Percentiles rank a stretch among this genome's conserved stretches.
Evolutionary conservation across 2,888 invertebrate species (phyloP).

Genomic region (Polydrusus cervinus): DNA sequence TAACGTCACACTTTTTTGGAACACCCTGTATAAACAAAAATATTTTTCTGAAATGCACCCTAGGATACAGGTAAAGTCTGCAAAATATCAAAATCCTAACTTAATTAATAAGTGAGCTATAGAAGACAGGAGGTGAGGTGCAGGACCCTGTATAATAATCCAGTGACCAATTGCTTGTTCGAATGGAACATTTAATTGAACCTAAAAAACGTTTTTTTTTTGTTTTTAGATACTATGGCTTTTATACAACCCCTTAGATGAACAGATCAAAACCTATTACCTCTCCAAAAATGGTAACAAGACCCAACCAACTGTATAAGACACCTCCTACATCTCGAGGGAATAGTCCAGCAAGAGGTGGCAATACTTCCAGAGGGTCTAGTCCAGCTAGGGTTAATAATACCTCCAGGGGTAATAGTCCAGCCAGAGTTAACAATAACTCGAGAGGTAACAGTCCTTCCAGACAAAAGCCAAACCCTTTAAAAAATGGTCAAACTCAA

Average conservation of each 20-base stretch:
- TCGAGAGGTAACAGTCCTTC: conserved; percentile 64
- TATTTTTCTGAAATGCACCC: too few relatives aligned
- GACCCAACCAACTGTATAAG: conserved; percentile 60
- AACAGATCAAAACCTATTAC: background rate
- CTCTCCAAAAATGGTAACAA: conserved; percentile 60
- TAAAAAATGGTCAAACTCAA: conserved; percentile 3
- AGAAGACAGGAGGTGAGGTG: too few relatives aligned
- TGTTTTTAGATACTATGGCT: conserved; percentile 5
- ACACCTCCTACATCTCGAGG: conserved; percentile 66
- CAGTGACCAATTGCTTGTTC: too few relatives aligned
- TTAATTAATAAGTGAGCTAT: too few relatives aligned
- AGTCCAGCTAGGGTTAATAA: conserved; percentile 61
- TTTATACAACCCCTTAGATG: background rate
- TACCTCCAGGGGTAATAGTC: conserved; percentile 64
- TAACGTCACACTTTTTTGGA: too few relatives aligned
- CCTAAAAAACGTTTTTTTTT: background rate
- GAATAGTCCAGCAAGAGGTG: conserved; percentile 58
- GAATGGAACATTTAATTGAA: too few relatives aligned
- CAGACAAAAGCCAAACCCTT: conserved; percentile 25
- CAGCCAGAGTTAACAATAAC: conserved; percentile 52
- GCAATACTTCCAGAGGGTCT: conserved; percentile 61
- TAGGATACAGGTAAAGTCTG: too few relatives aligned
- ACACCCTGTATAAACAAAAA: too few relatives aligned
- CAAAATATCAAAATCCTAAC: too few relatives aligned
- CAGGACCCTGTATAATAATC: too few relatives aligned